Base-by-base conservation (phyloP, 2,888 invertebrate genomes). In the Pimpla rufipes region DNA sequence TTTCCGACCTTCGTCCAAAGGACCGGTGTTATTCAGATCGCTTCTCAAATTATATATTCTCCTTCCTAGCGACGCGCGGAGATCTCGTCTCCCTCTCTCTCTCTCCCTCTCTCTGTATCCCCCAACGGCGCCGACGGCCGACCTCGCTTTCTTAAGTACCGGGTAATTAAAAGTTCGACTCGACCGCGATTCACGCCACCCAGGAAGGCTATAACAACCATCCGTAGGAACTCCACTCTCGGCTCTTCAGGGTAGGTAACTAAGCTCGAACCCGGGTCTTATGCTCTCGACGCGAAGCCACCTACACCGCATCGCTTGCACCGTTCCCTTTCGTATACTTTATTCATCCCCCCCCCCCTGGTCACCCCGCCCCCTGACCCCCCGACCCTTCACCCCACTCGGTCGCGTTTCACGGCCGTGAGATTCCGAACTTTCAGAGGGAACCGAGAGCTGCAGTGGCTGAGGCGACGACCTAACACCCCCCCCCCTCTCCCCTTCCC, bases 141-240 rank as follows among this genome's bases (percentile, higher is more conserved):
- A 21, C 40, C 37, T 83, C 75, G 45, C 67, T 81, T 78, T 86
- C 86, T 86, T 83, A 85, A 88, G 85, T 86, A 87, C 73, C 81
- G 81, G 74, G 87, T 89, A 90, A 90, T 91, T 91, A 90, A 90
- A 91, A 90, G 89, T 90, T 90, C 84, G 87, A 86, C 87, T 82
- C 85, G 76, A 78, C 85, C 85, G 82, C 86, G 86, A 87, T 90
- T 90, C 85, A 79, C 86, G 87, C 86, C 83, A 29, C 29, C 29
- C 5, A 29, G 81, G 85, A 57, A 78, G 74, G 68, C 81, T 64
- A 52, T 64, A 52, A 52, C 84, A 45, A 52, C 71, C 57, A 42
- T 73, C 59, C 40, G 42, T 57, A 57, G 57, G 42, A 45, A 21
- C 16, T 42, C 55, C n/a, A n/a, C n/a, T 59, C 35, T 50, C 73